Evolutionary conservation across 2,113 vertebrate genomes (phyloP), one percentile per base, ranked within the genome.

Genomic region (Phoenicopterus ruber): DNA sequence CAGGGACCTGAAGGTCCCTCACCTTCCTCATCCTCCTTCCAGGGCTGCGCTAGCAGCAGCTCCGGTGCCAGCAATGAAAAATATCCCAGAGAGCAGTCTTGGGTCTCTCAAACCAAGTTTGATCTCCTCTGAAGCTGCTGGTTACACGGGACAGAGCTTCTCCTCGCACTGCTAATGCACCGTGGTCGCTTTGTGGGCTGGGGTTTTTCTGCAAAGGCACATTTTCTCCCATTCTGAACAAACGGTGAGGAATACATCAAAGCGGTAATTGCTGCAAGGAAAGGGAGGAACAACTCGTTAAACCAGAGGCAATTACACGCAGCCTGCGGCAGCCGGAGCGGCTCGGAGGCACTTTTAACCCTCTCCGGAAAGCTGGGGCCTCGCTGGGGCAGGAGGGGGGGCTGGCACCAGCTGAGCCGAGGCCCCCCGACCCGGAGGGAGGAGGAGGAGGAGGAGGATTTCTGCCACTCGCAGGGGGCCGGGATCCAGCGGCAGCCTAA

Each of bases 101-200:
- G 32, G 34, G 24, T 28, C 52, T 32, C 38, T 32, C 54, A 26
- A 13, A 32, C 31, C 12, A 38, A n/a, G 61, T 25, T 21, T 24
- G 38, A 36, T 38, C 81, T 32, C 11, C 36, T 11, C 69, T 6
- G 38, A 25, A 36, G 42, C 34, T 5, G 46, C 12, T 17, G n/a
- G 6, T 38, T 13, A 38, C 36, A 0, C 1, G 5, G 83, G 40
- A n/a, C 46, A 7, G 18, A 59, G n/a, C 24, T 17, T 7, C 20
- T 31, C 34, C 81, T 52, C 1, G 1, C 1, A 0, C 54, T 13
- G 49, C 32, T 16, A 7, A 20, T 1, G 32, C 15, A 2, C 42
- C 9, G 19, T 5, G 25, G 3, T 21, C 3, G 8, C n/a, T 55
- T 14, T 11, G 29, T 3, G 62, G 69, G 55, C 32, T 44, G 34